A percentile compares a stretch with the other conserved stretches of the same genome.
Evolutionary conservation across 2,888 invertebrate species (phyloP).

Genomic region (Cephus spinipes): DNA sequence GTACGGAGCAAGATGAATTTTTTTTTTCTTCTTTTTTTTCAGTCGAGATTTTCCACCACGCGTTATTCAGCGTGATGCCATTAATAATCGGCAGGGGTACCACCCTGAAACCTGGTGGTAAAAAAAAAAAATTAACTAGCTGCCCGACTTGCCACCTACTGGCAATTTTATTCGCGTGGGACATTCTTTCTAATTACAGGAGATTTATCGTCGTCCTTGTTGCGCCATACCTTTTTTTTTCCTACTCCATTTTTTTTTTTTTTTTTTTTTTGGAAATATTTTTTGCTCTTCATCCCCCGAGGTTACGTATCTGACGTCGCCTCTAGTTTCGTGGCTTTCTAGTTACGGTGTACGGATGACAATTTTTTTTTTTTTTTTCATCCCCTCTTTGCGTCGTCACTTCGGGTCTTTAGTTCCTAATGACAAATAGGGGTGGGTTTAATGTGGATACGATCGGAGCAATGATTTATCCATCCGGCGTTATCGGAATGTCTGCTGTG

Average conservation of each 20-base stretch:
- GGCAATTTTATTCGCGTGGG: slow-evolving; percentile 38
- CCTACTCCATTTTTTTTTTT: slow-evolving; percentile 9
- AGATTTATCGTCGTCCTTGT: slow-evolving; percentile 47
- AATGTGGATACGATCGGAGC: no score
- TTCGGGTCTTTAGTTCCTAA: no score
- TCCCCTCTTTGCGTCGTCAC: no score
- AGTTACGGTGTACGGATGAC: not conserved
- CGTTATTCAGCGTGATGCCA: not conserved
- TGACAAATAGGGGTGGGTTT: no score
- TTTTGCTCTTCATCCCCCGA: slow-evolving; percentile 22
- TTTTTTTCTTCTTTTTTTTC: not conserved
- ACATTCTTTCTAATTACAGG: slow-evolving; percentile 50
- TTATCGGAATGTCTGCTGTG: no score
- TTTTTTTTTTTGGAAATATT: slow-evolving; percentile 20
- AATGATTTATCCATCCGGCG: no score
- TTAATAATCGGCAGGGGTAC: not conserved
- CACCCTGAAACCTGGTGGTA: slow-evolving; percentile 15
- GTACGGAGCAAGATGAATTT: not conserved
- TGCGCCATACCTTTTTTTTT: slow-evolving; percentile 11
- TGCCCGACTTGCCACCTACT: slow-evolving; percentile 35
- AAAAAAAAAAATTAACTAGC: slow-evolving; percentile 47
- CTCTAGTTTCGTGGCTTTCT: not conserved
- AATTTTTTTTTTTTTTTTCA: not conserved
- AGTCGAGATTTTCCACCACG: not conserved
- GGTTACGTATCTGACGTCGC: not conserved